phyloP scores from a whole-genome alignment of 2,797 vertebrate species.

The Catamblyrhynchus diadema region DNA sequence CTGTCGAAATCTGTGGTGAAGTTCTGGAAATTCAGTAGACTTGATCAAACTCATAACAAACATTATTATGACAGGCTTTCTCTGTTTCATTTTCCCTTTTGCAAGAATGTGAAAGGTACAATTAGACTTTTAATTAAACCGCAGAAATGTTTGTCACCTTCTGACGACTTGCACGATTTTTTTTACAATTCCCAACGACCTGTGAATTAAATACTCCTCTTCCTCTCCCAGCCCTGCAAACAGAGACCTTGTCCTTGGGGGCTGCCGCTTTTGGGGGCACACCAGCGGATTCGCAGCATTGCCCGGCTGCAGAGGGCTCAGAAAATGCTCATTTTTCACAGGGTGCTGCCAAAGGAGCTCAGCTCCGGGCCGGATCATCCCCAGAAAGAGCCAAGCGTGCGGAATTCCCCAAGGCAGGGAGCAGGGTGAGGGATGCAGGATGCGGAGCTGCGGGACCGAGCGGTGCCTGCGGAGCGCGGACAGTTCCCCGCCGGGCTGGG shows the following conservation, averaged over 20 bases:
- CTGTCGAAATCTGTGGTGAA: background rate
- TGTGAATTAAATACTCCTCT: background rate
- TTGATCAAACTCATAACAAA: background rate
- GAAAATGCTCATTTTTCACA: background rate
- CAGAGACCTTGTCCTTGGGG: fast-evolving
- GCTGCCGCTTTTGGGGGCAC: background rate
- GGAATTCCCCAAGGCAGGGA: background rate
- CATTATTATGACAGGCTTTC: background rate
- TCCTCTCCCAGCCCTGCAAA: background rate
- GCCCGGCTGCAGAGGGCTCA: background rate
- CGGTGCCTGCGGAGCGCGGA: background rate
- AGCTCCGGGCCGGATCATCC: background rate
- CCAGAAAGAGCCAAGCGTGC: background rate
- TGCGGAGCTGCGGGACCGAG: background rate
- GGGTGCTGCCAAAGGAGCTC: background rate
- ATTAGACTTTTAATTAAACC: background rate
- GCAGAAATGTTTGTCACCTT: background rate
- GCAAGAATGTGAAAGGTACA: background rate
- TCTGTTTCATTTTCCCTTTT: background rate
- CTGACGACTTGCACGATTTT: background rate
- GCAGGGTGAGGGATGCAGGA: background rate
- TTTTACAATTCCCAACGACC: background rate
- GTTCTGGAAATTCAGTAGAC: background rate
- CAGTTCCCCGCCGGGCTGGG: background rate
- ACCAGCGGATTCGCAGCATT: fast-evolving